Evolutionary conservation across 1,140 invertebrate species (phyloP).

Genomic region (Hycleus cichorii): DNA sequence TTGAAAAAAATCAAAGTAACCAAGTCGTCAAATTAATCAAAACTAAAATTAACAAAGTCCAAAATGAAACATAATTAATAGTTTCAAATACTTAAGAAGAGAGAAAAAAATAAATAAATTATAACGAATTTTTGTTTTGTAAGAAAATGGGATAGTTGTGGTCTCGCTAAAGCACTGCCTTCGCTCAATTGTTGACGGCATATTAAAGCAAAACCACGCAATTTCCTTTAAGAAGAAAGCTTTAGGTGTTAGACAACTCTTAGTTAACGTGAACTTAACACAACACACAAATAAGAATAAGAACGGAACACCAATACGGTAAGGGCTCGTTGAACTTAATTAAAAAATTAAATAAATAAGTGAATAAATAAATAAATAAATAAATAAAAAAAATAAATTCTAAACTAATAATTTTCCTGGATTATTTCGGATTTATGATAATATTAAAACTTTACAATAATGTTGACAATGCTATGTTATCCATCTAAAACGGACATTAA

Average conservation of each 20-base stretch:
- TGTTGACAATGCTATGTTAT: no score
- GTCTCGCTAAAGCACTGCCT: slow-evolving; percentile 34
- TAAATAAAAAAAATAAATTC: no score
- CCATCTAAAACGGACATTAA: no score
- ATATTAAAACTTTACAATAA: no score
- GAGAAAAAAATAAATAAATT: slow-evolving; percentile 18
- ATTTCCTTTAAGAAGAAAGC: slow-evolving; percentile 24
- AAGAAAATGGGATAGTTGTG: slow-evolving; percentile 26
- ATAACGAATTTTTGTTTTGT: slow-evolving; percentile 6
- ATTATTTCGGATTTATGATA: no score
- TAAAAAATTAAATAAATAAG: no score
- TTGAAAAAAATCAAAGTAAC: slow-evolving; percentile 23
- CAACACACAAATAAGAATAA: slow-evolving; percentile 30
- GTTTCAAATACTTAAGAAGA: background rate
- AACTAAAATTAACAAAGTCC: slow-evolving; percentile 15
- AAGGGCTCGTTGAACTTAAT: background rate
- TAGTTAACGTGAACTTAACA: slow-evolving; percentile 30
- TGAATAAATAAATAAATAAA: no score
- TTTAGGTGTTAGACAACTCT: slow-evolving; percentile 29
- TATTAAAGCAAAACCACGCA: slow-evolving; percentile 35
- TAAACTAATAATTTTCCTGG: no score
- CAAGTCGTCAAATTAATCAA: slow-evolving; percentile 11
- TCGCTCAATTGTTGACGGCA: slow-evolving; percentile 26
- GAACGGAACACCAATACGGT: slow-evolving; percentile 7
- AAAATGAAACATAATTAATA: background rate